Base-by-base conservation (phyloP, 2,113 vertebrate species). In the Craseonycteris thonglongyai region DNA sequence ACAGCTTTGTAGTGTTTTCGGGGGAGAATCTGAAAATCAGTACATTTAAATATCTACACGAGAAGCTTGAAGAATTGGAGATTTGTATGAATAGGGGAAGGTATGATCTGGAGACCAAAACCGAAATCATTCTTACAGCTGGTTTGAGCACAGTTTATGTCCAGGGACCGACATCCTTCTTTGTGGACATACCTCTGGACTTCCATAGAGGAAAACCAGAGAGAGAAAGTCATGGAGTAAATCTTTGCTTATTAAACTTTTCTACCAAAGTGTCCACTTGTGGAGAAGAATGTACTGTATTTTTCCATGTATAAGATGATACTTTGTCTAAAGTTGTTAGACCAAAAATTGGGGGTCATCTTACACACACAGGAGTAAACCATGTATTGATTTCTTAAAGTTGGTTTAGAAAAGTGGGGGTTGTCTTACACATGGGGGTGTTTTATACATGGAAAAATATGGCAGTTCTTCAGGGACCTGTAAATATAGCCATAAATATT, bases 231-330 rank as follows among this genome's bases (percentile, higher is more conserved):
- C 21, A 7, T n/a, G n/a, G 40, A 90, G 35, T 81, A 79, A 85
- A 76, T 84, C 40, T 82, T 83, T 89, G 42, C 56, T 92, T 72
- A 49, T 71, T 69, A 90, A 86, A 76, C 26, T 91, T 91, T 82
- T 59, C 16, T 96, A 49, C 61, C 5, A 79, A 45, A 42, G 18
- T 63, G 61, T 6, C 13, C 15, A 72, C 1, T 40, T 88, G 35
- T 79, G 69, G 72, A 30, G 42, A 85, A 88, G 51, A 84, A 38
- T 76, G 22, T 92, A 8, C 85, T n/a, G n/a, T n/a, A n/a, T n/a
- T n/a, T n/a, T n/a, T n/a, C n/a, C n/a, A n/a, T n/a, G n/a, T n/a
- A n/a, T n/a, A n/a, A n/a, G n/a, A n/a, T n/a, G n/a, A n/a, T n/a
- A n/a, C n/a, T n/a, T n/a, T n/a, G n/a, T n/a, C n/a, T n/a, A n/a